A percentile compares a stretch with the other conserved stretches of the same genome.
These are phyloP conservation scores for Chaetodon trifascialis DNA, from an alignment of 2,113 vertebrate genomes.

Conservation along the genomic window DNA sequence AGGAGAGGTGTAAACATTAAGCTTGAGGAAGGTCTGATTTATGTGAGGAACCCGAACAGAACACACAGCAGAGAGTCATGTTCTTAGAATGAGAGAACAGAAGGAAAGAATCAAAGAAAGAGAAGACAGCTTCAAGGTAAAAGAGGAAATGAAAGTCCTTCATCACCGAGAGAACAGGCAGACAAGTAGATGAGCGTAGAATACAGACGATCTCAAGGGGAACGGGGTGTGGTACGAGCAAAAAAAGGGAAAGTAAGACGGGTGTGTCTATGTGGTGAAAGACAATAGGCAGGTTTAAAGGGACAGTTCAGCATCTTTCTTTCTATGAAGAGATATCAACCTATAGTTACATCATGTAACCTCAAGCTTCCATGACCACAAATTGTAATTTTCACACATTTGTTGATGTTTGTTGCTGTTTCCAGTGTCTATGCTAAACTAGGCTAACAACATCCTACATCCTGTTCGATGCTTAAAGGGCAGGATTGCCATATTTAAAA, in stretches of 20 bases:
- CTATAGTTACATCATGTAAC: background rate
- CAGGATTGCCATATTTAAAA: no score
- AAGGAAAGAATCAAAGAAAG: constrained; percentile 33
- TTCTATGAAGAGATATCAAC: background rate
- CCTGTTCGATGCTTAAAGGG: background rate
- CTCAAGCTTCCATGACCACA: background rate
- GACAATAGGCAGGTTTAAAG: constrained; percentile 4
- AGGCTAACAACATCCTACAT: background rate
- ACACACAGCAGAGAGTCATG: constrained; percentile 28
- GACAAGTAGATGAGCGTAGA: constrained; percentile 37
- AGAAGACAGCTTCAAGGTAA: constrained; percentile 42
- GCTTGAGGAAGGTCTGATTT: constrained; percentile 60
- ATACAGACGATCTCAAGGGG: constrained; percentile 26
- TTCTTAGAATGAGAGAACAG: constrained; percentile 1
- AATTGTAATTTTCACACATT: background rate
- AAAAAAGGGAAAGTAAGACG: background rate
- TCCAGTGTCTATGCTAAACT: constrained; percentile 1
- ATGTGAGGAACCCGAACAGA: constrained; percentile 39
- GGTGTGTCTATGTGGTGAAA: background rate
- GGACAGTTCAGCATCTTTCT: background rate
- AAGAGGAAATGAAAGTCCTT: constrained; percentile 57
- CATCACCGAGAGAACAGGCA: constrained; percentile 23
- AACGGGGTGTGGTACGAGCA: background rate
- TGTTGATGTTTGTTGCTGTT: background rate
- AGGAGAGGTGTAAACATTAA: constrained; percentile 49